Evolutionary conservation across 2,113 vertebrate species (phyloP).

Genomic region (Callorhinus ursinus): DNA sequence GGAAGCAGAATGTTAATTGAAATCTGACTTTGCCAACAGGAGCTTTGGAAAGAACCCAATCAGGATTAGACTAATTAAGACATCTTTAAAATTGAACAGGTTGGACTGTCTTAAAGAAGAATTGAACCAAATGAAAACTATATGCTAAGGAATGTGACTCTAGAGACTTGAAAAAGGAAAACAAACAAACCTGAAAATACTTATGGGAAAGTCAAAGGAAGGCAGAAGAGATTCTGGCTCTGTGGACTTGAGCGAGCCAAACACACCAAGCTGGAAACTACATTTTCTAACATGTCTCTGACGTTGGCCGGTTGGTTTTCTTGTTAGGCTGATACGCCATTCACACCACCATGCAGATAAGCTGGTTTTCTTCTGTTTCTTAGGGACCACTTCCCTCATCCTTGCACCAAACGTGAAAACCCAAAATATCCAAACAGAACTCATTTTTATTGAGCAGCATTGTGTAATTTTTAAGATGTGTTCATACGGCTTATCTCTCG

Average conservation of each 20-base stretch:
- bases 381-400: neutral
- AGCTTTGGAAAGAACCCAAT: slow-evolving; percentile 90
- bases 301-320: rapidly evolving
- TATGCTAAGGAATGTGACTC: slow-evolving; percentile 64
- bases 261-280: rapidly evolving
- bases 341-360: neutral
- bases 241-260: neutral
- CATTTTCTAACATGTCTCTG: rapidly evolving
- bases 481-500: neutral
- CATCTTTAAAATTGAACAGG: slow-evolving; percentile 89
- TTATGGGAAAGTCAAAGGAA: neutral
- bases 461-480: neutral
- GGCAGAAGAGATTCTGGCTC: neutral
- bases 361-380: too few species aligned
- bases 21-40: slow-evolving; percentile 90
- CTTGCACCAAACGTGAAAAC: neutral
- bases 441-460: neutral
- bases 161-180: neutral
- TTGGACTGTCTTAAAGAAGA: slow-evolving; percentile 87
- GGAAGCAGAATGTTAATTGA: slow-evolving; percentile 90
- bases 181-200: slow-evolving; percentile 25
- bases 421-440: neutral
- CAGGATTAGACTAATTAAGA: slow-evolving; percentile 92
- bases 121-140: slow-evolving; percentile 77
- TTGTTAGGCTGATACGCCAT: rapidly evolving